Base-by-base conservation (phyloP, 2,888 invertebrate species). In the Parochlus steinenii region DNA sequence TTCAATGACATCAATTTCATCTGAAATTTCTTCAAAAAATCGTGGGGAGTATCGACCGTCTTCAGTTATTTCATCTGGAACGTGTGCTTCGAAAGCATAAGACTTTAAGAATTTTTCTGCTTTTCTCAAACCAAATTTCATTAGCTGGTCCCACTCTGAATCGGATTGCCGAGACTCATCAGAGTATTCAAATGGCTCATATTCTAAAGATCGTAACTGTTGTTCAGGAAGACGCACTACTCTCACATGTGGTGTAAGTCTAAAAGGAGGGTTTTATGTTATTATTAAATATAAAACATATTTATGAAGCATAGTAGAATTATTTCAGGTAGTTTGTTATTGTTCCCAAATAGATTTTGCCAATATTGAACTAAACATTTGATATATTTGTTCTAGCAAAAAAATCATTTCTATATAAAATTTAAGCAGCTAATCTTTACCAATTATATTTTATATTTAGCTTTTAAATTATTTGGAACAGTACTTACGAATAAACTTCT, bases 21-120 rank as follows among this genome's bases (percentile, higher is more conserved):
- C 78, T 40, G 77, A 75, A 35, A 85, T 81, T 49, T 83, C 82
- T 43, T 83, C 81, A 24, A 85, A 65, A 54, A 85, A 83, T 41
- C 83, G 66, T 0, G 85, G 83, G 2, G 80, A 71, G 41, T 81
- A 78, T 33, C 76, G 61, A 1, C 80, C 80, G 4, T 67, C 64
- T 27, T 76, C 75, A 1, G 78, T 78, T n/a, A 78, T 68, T 35
- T 80, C 75, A 40, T 79, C 72, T 25, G 80, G 74, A 32, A 83
- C 60, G 18, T 73, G 65, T 42, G 83, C 64, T 54, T 83, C 82
- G 40, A 83, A 56, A 1, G 77, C 78, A 2, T 78, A 73, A 0
- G 83, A 78, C 53, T 83, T 75, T 40, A 85, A 52, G 48, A 85
- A 85, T 47, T 72, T 64, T 50, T 78, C 78, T 33, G 71, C 69